Base-by-base conservation (phyloP, 2,888 invertebrate species). In the Drosophila falleni region DNA sequence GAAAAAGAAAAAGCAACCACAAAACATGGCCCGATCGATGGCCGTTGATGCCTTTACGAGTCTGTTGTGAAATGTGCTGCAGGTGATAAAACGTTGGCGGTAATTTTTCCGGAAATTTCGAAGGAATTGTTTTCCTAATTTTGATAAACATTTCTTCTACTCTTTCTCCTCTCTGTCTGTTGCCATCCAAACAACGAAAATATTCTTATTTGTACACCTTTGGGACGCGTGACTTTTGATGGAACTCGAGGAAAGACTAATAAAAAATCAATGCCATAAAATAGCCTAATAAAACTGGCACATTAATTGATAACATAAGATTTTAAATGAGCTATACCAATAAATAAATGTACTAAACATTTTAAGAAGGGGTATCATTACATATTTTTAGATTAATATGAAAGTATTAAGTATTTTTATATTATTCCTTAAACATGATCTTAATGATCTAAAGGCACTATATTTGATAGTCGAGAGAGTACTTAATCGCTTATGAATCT, bases 101-200 rank as follows among this genome's bases (percentile, higher is more conserved):
- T 74, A 59, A 55, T 63, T 74, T 78, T 65, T 55, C 42, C 39
- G 42, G 23, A 75, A 44, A 68, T 65, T 78, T 78, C 78, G 8
- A 13, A 13, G 44, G 72, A 78, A 78, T 66, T 78, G 75, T 78
- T 78, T 78, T 78, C 44, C 47, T 47, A 71, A 35, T 62, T 78
- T 66, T 29, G 44, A 50, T 66, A 54, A 78, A 78, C 67, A 78
- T 64, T 65, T 63, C 37, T 46, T 11, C 19, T 19, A 29, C 31
- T 29, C 35, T 56, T 47, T 29, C 5, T 33, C 11, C 5, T 33
- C 11, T 26, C 10, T 15, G 16, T 51, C 49, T 71, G 39, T 63
- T 64, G 56, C 33, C 49, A 31, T 15, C 44, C 56, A 50, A 78
- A 71, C 49, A 59, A 59, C 41, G 67, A 74, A 71, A 54, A 60